Conservation (phyloP, 2,797 vertebrate species). For the Morelia viridis region DNA sequence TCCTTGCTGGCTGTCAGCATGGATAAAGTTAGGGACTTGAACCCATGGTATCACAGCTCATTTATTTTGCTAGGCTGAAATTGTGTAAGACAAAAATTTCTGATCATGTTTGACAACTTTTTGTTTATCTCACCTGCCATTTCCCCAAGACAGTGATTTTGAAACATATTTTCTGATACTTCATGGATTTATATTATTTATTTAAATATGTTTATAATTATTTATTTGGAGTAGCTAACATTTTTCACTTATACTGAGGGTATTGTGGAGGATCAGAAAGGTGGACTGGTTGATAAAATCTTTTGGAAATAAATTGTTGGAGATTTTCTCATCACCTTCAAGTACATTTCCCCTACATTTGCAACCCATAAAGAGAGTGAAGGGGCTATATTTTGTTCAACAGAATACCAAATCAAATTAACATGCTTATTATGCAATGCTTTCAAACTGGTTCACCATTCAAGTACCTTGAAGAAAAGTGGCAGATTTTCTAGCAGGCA, state of each 20-base stretch:
- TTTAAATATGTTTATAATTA: not conserved
- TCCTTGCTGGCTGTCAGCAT: not conserved
- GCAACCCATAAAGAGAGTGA: not conserved
- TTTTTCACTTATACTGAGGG: not conserved
- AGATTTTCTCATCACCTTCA: not conserved
- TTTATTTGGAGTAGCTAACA: not conserved
- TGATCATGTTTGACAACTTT: not conserved
- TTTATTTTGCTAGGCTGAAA: not conserved
- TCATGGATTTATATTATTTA: not conserved
- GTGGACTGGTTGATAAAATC: not conserved
- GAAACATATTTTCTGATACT: not conserved
- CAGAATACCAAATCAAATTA: not conserved
- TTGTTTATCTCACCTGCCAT: not conserved
- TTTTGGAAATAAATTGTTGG: not conserved
- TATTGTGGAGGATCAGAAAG: not conserved
- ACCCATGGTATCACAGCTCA: not conserved
- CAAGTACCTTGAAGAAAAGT: constrained; percentile 77
- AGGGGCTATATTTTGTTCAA: not conserved
- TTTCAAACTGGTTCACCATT: constrained; percentile 76
- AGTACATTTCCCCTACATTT: not conserved
- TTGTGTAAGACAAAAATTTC: not conserved
- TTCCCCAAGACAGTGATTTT: not conserved
- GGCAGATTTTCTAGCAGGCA: constrained; percentile 73
- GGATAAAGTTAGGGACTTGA: not conserved
- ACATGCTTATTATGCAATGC: not conserved